phyloP scores from a whole-genome alignment of 2,113 vertebrate genomes.

The Sceloporus tristichus region DNA sequence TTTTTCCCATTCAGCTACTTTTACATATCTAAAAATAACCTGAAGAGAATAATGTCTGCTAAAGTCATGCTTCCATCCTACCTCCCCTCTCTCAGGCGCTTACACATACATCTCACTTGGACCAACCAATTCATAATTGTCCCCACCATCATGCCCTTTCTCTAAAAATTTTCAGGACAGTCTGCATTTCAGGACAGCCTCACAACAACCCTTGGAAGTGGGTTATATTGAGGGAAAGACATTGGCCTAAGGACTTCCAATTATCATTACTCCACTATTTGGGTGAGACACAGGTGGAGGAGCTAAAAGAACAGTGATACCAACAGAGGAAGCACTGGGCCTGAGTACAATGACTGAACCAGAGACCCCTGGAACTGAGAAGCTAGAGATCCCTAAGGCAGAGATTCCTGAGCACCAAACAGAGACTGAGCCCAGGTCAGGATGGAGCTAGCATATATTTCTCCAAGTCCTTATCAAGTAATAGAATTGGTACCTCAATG shows the following conservation, averaged over 20 bases:
- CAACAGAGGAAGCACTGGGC: not conserved
- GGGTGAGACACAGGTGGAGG: too few species aligned
- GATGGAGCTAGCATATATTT: not conserved
- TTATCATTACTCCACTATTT: not conserved
- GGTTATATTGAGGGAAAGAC: not conserved
- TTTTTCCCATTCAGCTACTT: not conserved
- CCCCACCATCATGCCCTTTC: too few species aligned
- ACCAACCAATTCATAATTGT: too few species aligned
- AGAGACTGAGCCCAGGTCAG: not conserved
- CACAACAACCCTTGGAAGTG: too few species aligned
- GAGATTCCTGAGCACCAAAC: too few species aligned
- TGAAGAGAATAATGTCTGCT: not conserved
- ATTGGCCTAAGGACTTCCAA: not conserved
- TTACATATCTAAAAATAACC: not conserved
- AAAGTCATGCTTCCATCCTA: not conserved
- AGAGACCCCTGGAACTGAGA: not conserved
- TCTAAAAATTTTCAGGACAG: too few species aligned
- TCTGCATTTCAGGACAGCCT: too few species aligned
- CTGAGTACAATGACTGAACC: not conserved
- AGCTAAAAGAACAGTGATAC: too few species aligned
- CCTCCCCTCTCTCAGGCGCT: too few species aligned
- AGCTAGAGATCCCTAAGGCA: not conserved
- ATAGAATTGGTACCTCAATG: not conserved
- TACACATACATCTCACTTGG: too few species aligned
- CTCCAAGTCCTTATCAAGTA: not conserved